Evolutionary conservation across 2,113 vertebrate genomes (phyloP).

Genomic region (Nibea coibor): DNA sequence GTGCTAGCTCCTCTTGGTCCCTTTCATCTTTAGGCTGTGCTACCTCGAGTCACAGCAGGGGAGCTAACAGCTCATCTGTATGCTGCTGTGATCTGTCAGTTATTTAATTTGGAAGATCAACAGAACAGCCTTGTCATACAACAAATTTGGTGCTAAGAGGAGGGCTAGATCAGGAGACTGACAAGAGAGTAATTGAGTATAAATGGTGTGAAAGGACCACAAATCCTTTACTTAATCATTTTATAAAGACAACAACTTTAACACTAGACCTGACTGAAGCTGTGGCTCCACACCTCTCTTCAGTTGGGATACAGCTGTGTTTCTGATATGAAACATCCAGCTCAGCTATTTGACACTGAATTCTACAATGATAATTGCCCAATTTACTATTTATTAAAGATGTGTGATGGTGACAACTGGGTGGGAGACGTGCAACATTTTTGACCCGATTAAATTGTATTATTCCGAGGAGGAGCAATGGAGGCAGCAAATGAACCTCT

Average conservation of each 20-base stretch:
- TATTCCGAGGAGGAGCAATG: background rate
- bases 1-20: background rate
- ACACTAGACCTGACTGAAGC: background rate
- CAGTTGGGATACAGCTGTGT: background rate
- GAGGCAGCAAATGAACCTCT: background rate
- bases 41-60: conserved; percentile 35
- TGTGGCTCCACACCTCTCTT: background rate
- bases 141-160: conserved; percentile 9
- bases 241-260: background rate
- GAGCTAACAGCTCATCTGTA: conserved; percentile 17
- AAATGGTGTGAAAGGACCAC: background rate
- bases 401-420: background rate
- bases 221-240: conserved; percentile 24
- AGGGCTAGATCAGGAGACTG: conserved; percentile 4
- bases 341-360: background rate
- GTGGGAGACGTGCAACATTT: background rate
- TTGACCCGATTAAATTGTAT: conserved; percentile 18
- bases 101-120: conserved; percentile 48
- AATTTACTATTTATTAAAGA: conserved; percentile 20
- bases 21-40: conserved; percentile 16
- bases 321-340: conserved; percentile 17
- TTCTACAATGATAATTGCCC: conserved; percentile 7
- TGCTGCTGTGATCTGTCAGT: conserved; percentile 41
- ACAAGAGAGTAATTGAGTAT: background rate
- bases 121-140: conserved; percentile 16